Evolutionary conservation across 2,888 invertebrate genomes (phyloP), one percentile per base, ranked within the genome.

Genomic region (Pilophorus perplexus): DNA sequence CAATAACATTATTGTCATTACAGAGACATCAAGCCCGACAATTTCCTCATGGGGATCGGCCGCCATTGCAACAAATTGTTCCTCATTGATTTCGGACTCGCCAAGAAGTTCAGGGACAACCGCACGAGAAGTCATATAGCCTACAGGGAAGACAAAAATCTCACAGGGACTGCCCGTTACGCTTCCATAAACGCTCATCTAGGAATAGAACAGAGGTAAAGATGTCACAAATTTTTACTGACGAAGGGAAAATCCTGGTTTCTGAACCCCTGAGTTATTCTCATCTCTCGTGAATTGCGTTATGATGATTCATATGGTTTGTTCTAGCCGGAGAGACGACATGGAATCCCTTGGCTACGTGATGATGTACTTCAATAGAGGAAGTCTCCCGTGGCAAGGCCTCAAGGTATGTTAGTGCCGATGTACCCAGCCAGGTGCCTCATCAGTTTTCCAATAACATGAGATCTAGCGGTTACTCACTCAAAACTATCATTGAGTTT

Each of bases 291-390:
- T n/a, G n/a, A n/a, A n/a, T n/a, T n/a, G n/a, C n/a, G n/a, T n/a
- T n/a, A n/a, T n/a, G n/a, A n/a, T n/a, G n/a, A 33, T 33, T 33
- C 33, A 33, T 33, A 8, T 12, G 6, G 6, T 33, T 33, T 6
- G 57, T 73, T 74, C 25, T 72, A 95, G 96, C 75, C 89, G 99
- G 73, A 85, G 99, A 72, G 99, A 99, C 81, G 99, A 99, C 79
- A 93, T 99, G 93, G 99, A 99, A 80, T 97, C 97, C 10, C 84
- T 98, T 72, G 98, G 98, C 72, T 99, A 99, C 78, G 98, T 99
- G 72, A 88, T 99, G 77, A 98, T 99, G 97, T 99, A 99, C 82
- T 99, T 93, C 83, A 97, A 90, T 80, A 80, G 83, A 79, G 86
- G 80, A 67, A 81, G 81, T 72, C 80, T 85, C 72, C 85, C 85